Evolutionary conservation across 2,113 vertebrate genomes (phyloP), one percentile per base, ranked within the genome.

Genomic region (Geococcyx californianus): DNA sequence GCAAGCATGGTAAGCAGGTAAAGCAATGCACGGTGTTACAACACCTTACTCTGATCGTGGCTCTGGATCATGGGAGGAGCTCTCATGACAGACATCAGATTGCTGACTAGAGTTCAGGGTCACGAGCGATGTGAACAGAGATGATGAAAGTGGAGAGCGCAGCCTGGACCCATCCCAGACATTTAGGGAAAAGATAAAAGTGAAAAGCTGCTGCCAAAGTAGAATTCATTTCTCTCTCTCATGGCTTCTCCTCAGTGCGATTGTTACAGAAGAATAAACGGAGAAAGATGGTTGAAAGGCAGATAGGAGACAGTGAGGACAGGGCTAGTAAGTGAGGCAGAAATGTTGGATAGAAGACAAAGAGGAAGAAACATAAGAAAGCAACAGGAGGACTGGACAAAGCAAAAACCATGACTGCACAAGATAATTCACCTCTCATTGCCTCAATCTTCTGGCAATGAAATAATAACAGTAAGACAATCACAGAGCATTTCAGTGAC

Each of bases 81-180:
- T 95, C 85, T 86, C 76, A 83, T 59, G 73, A 78, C 87, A 94
- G 93, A 95, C 74, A 89, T 81, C 87, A 87, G 93, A 84, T 95
- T 76, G 69, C 81, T 87, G 84, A 77, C 55, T 93, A n/a, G 90
- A 84, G 80, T 47, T 89, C 83, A 72, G 64, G 86, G 80, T 92
- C 93, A 95, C 1, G 2, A 84, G 84, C 60, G 33, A 92, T 44
- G 54, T 36, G 60, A 77, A 72, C 51, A 51, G 68, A 55, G n/a
- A 92, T 92, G 83, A 90, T 72, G 79, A 86, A 95, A 89, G 51
- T 51, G 34, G 56, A 44, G 40, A 96, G 85, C 91, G 88, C 85
- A 95, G 88, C 72, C 82, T 94, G 72, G 87, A 80, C 82, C 92
- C 69, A 90, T 90, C 90, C 90, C 83, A 94, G 87, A 67, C 25